Evolutionary conservation across 1,140 invertebrate genomes (phyloP).

Genomic region (Musca domestica): DNA sequence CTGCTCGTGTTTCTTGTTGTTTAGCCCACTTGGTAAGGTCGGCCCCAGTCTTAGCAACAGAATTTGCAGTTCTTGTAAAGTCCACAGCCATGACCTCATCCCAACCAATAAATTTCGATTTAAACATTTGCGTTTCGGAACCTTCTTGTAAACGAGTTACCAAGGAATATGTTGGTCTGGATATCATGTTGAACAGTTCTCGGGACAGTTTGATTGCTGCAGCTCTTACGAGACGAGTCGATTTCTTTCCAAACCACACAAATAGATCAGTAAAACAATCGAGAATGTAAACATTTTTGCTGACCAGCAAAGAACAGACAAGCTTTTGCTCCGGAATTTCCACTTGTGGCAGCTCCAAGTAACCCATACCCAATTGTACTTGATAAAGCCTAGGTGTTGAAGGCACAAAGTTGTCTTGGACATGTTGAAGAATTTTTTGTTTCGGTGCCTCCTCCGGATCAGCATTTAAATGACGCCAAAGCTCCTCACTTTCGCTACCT

Average conservation of each 20-base stretch:
- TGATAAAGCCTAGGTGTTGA: conserved; percentile 83
- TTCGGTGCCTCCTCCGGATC: conserved; percentile 48
- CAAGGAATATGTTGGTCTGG: conserved; percentile 82
- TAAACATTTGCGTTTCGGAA: conserved; percentile 86
- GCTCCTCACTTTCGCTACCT: conserved; percentile 74
- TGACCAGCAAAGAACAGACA: conserved; percentile 74
- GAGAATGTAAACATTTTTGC: conserved; percentile 95
- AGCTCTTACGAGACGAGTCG: conserved; percentile 90
- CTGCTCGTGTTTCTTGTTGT: conserved; percentile 84
- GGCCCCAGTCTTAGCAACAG: conserved; percentile 92
- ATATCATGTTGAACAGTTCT: conserved; percentile 90
- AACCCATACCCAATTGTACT: conserved; percentile 96
- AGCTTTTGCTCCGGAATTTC: conserved; percentile 77
- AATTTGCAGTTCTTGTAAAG: conserved; percentile 97
- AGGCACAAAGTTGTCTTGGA: conserved; percentile 75
- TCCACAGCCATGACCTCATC: conserved; percentile 99
- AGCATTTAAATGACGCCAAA: conserved; percentile 74
- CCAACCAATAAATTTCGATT: conserved; percentile 96
- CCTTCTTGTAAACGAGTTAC: conserved; percentile 88
- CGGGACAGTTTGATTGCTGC: conserved; percentile 95
- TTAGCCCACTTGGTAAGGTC: conserved; percentile 92
- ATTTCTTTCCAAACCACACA: conserved; percentile 99
- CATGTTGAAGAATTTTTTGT: conserved; percentile 64
- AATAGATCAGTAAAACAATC: conserved; percentile 97
- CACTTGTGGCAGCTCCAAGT: conserved; percentile 95